Evolutionary conservation across 2,888 invertebrate species (phyloP), one percentile per base, ranked within the genome.

Genomic region (Netelia inedita): DNA sequence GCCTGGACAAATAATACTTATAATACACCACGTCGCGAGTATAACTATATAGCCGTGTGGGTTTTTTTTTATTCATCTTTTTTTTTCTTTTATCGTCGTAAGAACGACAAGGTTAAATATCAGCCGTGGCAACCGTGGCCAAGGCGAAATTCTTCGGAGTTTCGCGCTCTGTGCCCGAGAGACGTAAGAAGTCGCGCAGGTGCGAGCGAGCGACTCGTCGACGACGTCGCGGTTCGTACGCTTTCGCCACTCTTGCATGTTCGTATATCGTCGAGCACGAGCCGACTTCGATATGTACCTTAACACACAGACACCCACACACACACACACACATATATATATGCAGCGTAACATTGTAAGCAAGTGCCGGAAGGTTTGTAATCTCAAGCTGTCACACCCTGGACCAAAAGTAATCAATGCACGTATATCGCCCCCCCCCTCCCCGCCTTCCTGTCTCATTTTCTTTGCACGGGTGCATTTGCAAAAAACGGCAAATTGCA

Each of bases 151-250:
- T 82, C 79, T 76, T 85, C 50, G 50, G 55, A 41, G 72, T 73
- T 84, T 76, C 61, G 63, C 59, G 55, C 28, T 28, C 28, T 28
- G 28, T 28, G 5, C 28, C 5, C 5, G 3, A 50, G 63, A 69
- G 63, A 82, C 59, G 59, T 46, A 72, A 84, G 69, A 86, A 85
- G 80, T 82, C 82, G 87, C 82, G 87, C 85, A 86, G 86, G 84
- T 86, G 87, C 79, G 53, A 69, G 75, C 28, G 41, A 57, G 79
- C 43, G 74, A 35, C 72, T 43, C 16, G 53, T 63, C 16, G 53
- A 14, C 55, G 21, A 5, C 53, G 16, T 55, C 59, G n/a, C 16
- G 53, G 41, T n/a, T 53, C 35, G 16, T 65, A 14, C 19, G 16
- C 57, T 57, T 57, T 57, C 19, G 57, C 57, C 16, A 19, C 57